Evolutionary conservation across 1,140 invertebrate species (phyloP).

Genomic region (Acromyrmex charruanus): DNA sequence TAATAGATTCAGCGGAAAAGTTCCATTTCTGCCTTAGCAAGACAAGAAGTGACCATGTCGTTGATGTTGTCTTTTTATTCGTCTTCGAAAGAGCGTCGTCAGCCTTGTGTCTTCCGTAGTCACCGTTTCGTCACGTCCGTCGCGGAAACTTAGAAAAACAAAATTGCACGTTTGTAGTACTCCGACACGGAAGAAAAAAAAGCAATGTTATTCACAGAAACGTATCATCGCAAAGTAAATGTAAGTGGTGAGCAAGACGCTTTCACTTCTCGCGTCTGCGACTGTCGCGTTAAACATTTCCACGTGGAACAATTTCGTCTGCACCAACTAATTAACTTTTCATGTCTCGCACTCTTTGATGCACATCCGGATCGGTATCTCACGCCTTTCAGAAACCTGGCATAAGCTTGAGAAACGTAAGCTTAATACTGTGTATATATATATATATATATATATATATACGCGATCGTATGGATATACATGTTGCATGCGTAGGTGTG

Average conservation of each 20-base stretch:
- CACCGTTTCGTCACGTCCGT: background rate
- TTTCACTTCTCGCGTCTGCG: constrained; percentile 44
- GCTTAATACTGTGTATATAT: background rate
- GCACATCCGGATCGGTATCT: constrained; percentile 2
- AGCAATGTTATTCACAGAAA: constrained; percentile 18
- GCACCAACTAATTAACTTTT: constrained; percentile 61
- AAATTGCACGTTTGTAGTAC: background rate
- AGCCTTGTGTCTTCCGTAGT: background rate
- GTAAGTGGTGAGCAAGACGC: background rate
- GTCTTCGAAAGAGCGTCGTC: background rate
- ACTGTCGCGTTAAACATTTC: constrained; percentile 10
- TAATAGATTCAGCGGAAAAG: constrained; percentile 39
- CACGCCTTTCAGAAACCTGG: constrained; percentile 32
- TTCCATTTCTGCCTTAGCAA: background rate
- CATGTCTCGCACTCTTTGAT: constrained; percentile 32
- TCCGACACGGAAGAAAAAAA: background rate
- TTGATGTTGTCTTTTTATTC: background rate
- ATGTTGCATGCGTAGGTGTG: constrained; percentile 29
- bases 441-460: too few relatives aligned
- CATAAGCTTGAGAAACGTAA: constrained; percentile 9
- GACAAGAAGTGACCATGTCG: constrained; percentile 19
- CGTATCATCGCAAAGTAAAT: background rate
- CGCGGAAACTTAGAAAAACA: background rate
- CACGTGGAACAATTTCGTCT: constrained; percentile 12
- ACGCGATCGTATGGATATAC: background rate